Conservation (phyloP, 2,888 invertebrate species). For the Meandrusa payeni region DNA sequence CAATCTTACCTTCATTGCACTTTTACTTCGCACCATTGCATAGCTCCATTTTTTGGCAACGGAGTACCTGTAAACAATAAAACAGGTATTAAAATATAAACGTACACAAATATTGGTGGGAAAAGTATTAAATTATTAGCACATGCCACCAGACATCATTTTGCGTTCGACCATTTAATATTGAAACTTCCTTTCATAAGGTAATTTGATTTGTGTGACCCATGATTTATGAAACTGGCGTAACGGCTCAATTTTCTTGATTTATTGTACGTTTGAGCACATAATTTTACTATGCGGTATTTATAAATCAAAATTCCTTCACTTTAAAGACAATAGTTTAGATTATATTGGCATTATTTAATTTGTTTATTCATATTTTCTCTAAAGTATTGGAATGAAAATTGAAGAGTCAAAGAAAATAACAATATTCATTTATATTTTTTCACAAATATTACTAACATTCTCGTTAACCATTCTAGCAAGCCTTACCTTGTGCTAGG, state of each 20-base stretch:
- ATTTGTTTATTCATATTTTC: too few species aligned
- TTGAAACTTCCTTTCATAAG: constrained; percentile 14
- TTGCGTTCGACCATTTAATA: constrained; percentile 10
- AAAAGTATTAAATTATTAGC: constrained; percentile 3
- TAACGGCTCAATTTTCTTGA: constrained; percentile 10
- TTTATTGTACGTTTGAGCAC: constrained; percentile 9
- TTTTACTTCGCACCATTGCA: constrained; percentile 59
- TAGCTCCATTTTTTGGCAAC: constrained; percentile 43
- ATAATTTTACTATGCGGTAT: constrained; percentile 11
- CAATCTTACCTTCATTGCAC: constrained; percentile 61
- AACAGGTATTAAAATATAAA: constrained; percentile 1
- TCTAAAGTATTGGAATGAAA: too few species aligned
- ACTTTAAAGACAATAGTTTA: too few species aligned
- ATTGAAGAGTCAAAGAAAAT: too few species aligned
- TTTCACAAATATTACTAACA: too few species aligned
- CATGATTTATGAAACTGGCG: constrained; percentile 6
- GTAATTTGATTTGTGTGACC: constrained; percentile 16
- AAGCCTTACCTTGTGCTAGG: too few species aligned
- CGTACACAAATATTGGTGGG: background rate
- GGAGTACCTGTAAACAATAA: constrained; percentile 48
- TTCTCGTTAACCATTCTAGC: too few species aligned
- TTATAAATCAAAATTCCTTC: constrained; percentile 7
- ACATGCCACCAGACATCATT: constrained; percentile 1
- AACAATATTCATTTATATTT: too few species aligned
- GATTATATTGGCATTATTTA: too few species aligned